Percentiles rank a stretch among this genome's conserved stretches.
Evolutionary conservation across 2,888 invertebrate genomes (phyloP).

Genomic region (Xanthorhoe spadicearia): DNA sequence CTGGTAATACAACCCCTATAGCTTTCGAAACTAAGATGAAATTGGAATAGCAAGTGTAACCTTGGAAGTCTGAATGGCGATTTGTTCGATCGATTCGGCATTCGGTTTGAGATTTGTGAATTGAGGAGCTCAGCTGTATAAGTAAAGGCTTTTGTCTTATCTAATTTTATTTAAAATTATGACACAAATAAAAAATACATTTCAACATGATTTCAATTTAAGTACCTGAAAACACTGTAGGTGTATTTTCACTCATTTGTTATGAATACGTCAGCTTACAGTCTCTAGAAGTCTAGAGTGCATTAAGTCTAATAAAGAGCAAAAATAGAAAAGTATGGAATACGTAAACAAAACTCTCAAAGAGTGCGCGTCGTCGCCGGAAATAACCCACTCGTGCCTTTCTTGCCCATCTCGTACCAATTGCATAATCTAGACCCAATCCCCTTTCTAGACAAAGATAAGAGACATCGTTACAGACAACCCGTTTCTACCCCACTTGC

Average conservation of each 20-base stretch:
- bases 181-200: no score
- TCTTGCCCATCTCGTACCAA: neutral
- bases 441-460: constrained; percentile 17
- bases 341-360: neutral
- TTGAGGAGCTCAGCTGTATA: constrained; percentile 24
- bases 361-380: neutral
- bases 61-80: constrained; percentile 28
- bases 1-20: constrained; percentile 15
- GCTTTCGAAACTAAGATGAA: neutral
- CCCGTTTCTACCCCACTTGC: constrained; percentile 25
- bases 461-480: constrained; percentile 21
- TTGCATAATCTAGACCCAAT: constrained; percentile 11
- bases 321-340: neutral
- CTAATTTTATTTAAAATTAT: neutral
- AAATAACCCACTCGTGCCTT: constrained; percentile 1
- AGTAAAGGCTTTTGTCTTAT: constrained; percentile 21
- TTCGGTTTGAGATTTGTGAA: constrained; percentile 40
- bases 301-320: neutral
- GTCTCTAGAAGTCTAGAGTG: neutral
- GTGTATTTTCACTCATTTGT: no score
- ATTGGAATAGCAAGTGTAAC: constrained; percentile 8
- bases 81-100: constrained; percentile 40
- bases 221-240: no score
- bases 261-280: no score
- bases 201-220: no score